Evolutionary conservation across 2,797 vertebrate genomes (phyloP).

Genomic region (Cuniculus paca): DNA sequence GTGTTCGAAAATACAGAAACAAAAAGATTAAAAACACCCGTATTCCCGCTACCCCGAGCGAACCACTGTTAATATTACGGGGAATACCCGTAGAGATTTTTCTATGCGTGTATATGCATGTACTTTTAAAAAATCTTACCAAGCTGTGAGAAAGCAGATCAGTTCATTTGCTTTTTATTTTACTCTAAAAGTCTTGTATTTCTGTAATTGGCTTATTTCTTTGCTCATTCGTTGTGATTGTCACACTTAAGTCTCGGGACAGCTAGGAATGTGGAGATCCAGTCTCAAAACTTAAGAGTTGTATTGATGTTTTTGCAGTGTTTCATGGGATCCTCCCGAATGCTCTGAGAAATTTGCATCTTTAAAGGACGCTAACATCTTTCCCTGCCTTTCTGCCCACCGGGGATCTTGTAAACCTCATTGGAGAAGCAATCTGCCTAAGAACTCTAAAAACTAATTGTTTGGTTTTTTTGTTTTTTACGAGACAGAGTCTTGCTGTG

Average conservation of each 20-base stretch:
- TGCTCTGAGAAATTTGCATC: not conserved
- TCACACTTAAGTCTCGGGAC: not conserved
- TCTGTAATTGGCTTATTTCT: not conserved
- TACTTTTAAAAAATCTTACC: not conserved
- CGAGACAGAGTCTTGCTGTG: not conserved
- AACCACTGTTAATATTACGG: not conserved
- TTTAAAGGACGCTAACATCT: not conserved
- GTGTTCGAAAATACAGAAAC: not conserved
- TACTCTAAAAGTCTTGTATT: constrained; percentile 41
- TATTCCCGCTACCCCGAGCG: not conserved
- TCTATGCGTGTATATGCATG: not conserved
- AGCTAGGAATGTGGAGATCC: not conserved
- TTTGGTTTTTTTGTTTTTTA: not conserved
- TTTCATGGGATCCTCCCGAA: not conserved
- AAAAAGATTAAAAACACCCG: not conserved
- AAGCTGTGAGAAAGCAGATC: not conserved
- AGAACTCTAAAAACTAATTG: not conserved
- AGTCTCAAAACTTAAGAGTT: not conserved
- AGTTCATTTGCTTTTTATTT: not conserved
- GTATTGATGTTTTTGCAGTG: not conserved
- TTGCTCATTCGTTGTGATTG: not conserved
- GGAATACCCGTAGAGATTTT: not conserved
- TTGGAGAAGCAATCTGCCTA: not conserved
- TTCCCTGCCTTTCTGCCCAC: not conserved
- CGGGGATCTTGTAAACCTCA: not conserved